Percentiles rank a stretch among this genome's conserved stretches.
Conservation (phyloP, 2,888 invertebrate species). For the Drosophila buzzatii region DNA sequence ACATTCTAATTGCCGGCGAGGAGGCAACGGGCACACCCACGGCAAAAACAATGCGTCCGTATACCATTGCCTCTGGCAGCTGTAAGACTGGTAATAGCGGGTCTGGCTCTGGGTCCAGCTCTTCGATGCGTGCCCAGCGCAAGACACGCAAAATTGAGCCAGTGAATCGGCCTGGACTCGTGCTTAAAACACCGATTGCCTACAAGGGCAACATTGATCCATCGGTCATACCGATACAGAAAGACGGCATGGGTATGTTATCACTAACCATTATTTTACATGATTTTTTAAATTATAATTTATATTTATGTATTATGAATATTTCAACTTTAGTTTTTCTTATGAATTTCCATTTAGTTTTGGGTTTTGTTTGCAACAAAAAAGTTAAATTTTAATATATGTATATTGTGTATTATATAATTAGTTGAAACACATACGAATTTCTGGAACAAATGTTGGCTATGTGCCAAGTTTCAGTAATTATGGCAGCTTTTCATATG, state of each 20-base stretch:
- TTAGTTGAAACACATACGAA: not conserved
- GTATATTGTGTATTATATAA: not conserved
- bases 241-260: conserved; percentile 94
- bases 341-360: conserved; percentile 30
- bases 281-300: conserved; percentile 21
- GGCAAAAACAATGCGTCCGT: conserved; percentile 39
- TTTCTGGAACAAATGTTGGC: conserved; percentile 3
- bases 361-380: not conserved
- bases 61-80: conserved; percentile 49
- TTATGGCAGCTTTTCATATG: not conserved
- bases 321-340: conserved; percentile 22
- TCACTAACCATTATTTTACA: conserved; percentile 46
- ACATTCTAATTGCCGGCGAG: conserved; percentile 52
- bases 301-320: conserved; percentile 12
- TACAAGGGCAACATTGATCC: conserved; percentile 93
- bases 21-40: conserved; percentile 39
- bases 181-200: conserved; percentile 91
- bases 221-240: conserved; percentile 94
- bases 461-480: not conserved
- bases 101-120: conserved; percentile 28
- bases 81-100: conserved; percentile 43
- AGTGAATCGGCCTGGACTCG: conserved; percentile 90
- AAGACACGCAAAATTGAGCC: conserved; percentile 89
- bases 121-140: conserved; percentile 78
- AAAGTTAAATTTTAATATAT: not conserved